A percentile compares a stretch with the other conserved stretches of the same genome.
Evolutionary conservation across 92 coral and sea anemone species (phyloP).

Genomic region (Porites cylindrica): DNA sequence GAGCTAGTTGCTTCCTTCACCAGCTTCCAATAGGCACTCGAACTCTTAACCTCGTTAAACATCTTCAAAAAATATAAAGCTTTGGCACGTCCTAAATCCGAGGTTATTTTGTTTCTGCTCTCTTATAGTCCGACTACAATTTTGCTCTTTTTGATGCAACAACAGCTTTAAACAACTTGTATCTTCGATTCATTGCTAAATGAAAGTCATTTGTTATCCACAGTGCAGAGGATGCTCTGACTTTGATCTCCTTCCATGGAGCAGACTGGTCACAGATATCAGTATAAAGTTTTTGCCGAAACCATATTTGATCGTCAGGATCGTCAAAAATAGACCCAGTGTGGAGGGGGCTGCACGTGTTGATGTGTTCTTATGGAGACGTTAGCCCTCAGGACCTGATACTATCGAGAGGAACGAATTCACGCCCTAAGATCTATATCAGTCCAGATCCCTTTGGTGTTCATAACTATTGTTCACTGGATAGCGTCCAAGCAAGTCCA

Average conservation of each 20-base stretch:
- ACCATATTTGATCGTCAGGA: constrained; percentile 35
- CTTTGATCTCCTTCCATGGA: constrained; percentile 45
- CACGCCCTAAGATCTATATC: no score
- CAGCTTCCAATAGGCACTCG: constrained; percentile 5
- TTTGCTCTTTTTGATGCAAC: neutral
- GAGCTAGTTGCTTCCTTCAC: neutral
- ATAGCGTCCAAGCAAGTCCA: neutral
- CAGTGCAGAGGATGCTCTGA: constrained; percentile 29
- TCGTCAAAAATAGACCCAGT: constrained; percentile 23
- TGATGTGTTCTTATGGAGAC: no score
- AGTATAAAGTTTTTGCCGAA: constrained; percentile 9
- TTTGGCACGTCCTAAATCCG: neutral
- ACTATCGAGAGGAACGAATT: no score
- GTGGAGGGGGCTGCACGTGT: neutral
- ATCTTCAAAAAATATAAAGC: neutral
- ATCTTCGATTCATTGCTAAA: neutral
- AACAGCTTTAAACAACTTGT: neutral
- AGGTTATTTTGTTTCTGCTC: neutral
- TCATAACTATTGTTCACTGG: neutral
- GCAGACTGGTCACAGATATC: constrained; percentile 42
- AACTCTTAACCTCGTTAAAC: neutral
- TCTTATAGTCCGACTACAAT: neutral
- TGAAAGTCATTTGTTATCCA: constrained; percentile 40
- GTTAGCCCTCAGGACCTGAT: no score
- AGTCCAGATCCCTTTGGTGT: no score